phyloP scores from a whole-genome alignment of 2,113 vertebrate species.

The Trachemys scripta region DNA sequence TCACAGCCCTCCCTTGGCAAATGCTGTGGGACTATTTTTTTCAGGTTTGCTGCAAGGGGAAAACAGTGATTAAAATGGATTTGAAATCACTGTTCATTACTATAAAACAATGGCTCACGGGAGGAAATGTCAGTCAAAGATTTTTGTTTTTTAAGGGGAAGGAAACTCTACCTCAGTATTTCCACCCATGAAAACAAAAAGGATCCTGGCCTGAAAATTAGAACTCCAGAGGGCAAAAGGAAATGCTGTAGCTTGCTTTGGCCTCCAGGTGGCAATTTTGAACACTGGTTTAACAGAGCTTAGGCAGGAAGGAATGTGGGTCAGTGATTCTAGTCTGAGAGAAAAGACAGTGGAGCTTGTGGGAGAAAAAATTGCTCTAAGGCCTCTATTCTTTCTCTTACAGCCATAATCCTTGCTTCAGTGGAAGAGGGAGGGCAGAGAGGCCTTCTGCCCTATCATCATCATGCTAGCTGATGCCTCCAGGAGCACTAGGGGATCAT shows the following conservation, averaged over 20 bases:
- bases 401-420: background rate
- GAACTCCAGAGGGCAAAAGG: background rate
- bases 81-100: slow-evolving; percentile 6
- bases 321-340: slow-evolving; percentile 40
- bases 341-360: background rate
- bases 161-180: background rate
- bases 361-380: background rate
- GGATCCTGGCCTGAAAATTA: background rate
- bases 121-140: slow-evolving; percentile 2
- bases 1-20: background rate
- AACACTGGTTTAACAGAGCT: background rate
- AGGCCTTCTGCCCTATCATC: rapidly evolving
- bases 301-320: slow-evolving; percentile 24
- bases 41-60: slow-evolving; percentile 1
- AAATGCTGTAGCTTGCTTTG: slow-evolving; percentile 26
- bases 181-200: background rate
- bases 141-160: background rate
- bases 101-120: background rate
- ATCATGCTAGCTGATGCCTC: background rate
- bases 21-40: background rate
- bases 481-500: background rate
- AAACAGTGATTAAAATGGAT: slow-evolving; percentile 10
- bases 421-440: background rate
- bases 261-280: slow-evolving; percentile 59
- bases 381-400: background rate